Evolutionary conservation across 2,113 vertebrate species (phyloP).

Genomic region (Rynchops niger): DNA sequence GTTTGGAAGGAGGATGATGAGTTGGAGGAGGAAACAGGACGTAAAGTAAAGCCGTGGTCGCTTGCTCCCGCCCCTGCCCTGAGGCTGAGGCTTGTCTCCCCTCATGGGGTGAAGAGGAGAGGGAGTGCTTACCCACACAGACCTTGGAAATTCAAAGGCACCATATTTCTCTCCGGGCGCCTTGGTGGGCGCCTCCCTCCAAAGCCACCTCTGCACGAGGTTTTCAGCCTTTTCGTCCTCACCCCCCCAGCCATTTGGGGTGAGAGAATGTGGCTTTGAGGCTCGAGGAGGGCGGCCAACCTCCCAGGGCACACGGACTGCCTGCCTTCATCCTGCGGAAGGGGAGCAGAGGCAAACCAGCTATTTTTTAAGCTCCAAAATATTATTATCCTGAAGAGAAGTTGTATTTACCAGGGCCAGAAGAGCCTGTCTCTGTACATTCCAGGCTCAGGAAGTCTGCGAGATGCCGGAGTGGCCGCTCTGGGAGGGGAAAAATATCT

Average conservation of each 20-base stretch:
- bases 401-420: background rate
- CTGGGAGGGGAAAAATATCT: background rate
- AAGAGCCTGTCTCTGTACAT: background rate
- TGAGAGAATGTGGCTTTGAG: background rate
- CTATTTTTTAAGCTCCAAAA: background rate
- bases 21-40: background rate
- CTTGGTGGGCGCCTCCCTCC: rapidly evolving
- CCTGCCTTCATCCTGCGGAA: background rate
- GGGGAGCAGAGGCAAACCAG: background rate
- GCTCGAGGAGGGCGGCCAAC: background rate
- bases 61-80: background rate
- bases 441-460: background rate
- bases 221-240: background rate
- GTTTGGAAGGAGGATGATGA: background rate
- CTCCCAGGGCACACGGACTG: rapidly evolving
- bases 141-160: background rate
- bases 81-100: background rate
- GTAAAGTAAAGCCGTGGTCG: rapidly evolving
- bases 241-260: background rate
- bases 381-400: background rate
- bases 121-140: rapidly evolving
- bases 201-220: background rate
- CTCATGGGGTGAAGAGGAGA: background rate
- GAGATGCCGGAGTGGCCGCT: rapidly evolving
- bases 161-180: background rate